Evolutionary conservation across 2,797 vertebrate genomes (phyloP), one percentile per base, ranked within the genome.

Genomic region (Ibycter americanus): DNA sequence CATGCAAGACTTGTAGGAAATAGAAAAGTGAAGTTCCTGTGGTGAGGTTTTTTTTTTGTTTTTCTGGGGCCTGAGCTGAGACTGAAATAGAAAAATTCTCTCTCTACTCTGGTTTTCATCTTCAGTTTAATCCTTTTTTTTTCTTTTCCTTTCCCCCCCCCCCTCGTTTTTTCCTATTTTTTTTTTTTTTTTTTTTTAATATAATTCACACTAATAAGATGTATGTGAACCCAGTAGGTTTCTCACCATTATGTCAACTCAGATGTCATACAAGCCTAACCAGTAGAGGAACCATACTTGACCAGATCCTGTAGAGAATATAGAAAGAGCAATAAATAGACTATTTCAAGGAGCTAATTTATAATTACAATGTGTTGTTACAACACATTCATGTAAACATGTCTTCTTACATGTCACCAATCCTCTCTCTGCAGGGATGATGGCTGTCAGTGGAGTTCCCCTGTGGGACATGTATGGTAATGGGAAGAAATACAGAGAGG

Each of bases 1-100:
- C 52, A 67, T 77, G 59, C 74, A 81, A 89, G 23, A 38, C n/a
- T 77, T 49, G 32, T 46, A 91, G 87, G 87, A 94, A 91, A 83
- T 6, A 85, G 29, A 93, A 82, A 80, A 3, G 11, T 7, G 2
- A 76, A 81, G 71, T 71, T 92, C 55, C 32, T 92, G 67, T 42
- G 81, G 67, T 6, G 8, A 84, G 2, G 15, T 42, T 42, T 5
- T 65, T 93, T 86, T 88, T 51, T n/a, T 0, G 8, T 79, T 65
- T 49, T 65, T 8, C 34, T 52, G 52, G 22, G 16, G 3, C 1
- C 54, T 89, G 40, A 80, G 26, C 34, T 87, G 40, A 73, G 21
- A 31, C 49, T 89, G 47, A 95, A 93, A 91, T 89, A 93, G 51
- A 82, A 84, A 92, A 89, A 79, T 68, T 89, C 31, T 2, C 79